Percentiles rank a stretch among this genome's conserved stretches.
Conservation (phyloP, 2,888 invertebrate species). For the Drosophila kanekoi region DNA sequence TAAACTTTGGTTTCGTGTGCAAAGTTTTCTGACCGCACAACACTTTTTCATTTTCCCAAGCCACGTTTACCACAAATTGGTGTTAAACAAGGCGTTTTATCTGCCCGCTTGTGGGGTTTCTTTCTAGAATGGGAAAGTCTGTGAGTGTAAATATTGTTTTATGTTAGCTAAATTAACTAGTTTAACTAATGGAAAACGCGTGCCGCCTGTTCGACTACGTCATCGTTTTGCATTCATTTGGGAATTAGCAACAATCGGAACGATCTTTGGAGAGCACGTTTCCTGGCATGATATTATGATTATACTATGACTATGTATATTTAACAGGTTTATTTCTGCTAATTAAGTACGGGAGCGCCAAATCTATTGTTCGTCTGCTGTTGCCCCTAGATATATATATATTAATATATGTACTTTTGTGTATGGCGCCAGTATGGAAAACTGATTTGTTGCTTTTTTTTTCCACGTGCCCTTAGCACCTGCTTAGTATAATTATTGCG, state of each 20-base stretch:
- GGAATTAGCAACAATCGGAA: constrained; percentile 32
- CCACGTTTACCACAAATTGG: constrained; percentile 43
- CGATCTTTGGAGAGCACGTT: constrained; percentile 24
- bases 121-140: constrained; percentile 22
- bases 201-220: constrained; percentile 23
- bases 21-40: constrained; percentile 58
- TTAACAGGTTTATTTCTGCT: constrained; percentile 18
- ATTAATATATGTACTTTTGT: not conserved
- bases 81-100: constrained; percentile 37
- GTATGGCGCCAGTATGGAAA: constrained; percentile 5
- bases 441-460: constrained; percentile 11
- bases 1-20: constrained; percentile 50
- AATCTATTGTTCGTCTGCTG: not conserved
- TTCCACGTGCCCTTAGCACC: constrained; percentile 25
- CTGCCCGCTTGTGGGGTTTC: not conserved
- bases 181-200: constrained; percentile 38
- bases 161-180: constrained; percentile 17
- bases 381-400: not conserved
- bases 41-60: constrained; percentile 31
- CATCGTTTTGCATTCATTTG: constrained; percentile 16
- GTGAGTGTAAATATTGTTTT: constrained; percentile 1
- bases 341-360: constrained; percentile 1
- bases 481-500: constrained; percentile 14
- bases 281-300: constrained; percentile 38
- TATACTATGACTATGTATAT: constrained; percentile 29